Base-by-base conservation (phyloP, 2,113 vertebrate species). In the Cariama cristata region DNA sequence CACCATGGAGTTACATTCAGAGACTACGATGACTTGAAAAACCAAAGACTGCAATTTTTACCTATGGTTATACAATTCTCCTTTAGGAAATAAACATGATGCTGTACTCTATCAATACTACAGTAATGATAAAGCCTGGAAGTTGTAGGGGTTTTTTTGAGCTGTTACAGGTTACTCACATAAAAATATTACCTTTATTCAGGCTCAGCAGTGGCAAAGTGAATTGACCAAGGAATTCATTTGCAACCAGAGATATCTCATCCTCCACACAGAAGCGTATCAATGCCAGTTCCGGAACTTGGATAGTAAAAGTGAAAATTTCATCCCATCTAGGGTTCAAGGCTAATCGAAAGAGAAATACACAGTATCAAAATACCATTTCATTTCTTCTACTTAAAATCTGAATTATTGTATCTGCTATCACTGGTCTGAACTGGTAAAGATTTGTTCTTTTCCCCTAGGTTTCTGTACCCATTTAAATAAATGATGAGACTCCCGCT, bases 191-290 rank as follows among this genome's bases (percentile, higher is more conserved):
- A 99, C 99, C 99, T 99, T 98, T 99, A 75, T 93, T 98, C 93
- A 99, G 96, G 96, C 99, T 98, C 72, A 86, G 92, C 92, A 99
- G 93, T 88, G 99, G 99, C 94, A 99, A 93, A 14, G 98, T 99
- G 95, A 98, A 99, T 94, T 99, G 99, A 50, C 98, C 99, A 28
- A 99, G 98, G 91, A 99, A 99, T 32, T 99, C 98, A 15, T 98
- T 99, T 94, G 82, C 93, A 55, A 96, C 28, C 59, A 99, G 18
- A 44, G 98, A 96, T 14, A 97, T 73, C 82, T 98, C 98, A 90
- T 98, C 98, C 76, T 98, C 92, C 60, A 99, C 98, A 88, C 97
- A 98, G 97, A 99, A 99, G 53, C 99, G 99, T 74, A 99, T 59
- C 84, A 99, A 64, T 76, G 99, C 98, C 86, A 99, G 94, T 79